These are phyloP conservation scores for Sebastes wilsoni DNA, from an alignment of 2,797 vertebrate species.

Conservation along the genomic window DNA sequence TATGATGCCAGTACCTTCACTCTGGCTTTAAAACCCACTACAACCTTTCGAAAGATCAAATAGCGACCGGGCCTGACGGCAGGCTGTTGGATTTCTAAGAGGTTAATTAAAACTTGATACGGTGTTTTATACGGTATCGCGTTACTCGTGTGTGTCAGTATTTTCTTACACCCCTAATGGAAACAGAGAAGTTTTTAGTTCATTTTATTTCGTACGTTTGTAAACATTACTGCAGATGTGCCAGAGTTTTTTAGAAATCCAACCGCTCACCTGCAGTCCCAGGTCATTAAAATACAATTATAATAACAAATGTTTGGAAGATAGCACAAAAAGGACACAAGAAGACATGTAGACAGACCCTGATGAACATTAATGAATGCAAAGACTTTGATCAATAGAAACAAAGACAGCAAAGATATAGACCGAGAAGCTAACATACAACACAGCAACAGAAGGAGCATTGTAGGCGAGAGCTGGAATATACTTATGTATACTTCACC, in stretches of 20 bases:
- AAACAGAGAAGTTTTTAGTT: background rate
- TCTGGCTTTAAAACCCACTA: too few relatives aligned
- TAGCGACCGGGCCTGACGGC: too few relatives aligned
- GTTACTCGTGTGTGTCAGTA: fast-evolving
- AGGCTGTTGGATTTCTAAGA: fast-evolving
- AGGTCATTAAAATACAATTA: background rate
- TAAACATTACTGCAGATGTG: background rate
- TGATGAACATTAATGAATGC: background rate
- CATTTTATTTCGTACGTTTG: background rate
- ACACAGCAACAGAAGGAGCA: background rate
- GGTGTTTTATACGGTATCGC: too few relatives aligned
- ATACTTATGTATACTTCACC: background rate
- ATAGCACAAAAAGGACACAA: background rate
- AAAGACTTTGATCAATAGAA: background rate
- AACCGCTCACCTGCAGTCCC: background rate
- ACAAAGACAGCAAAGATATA: background rate
- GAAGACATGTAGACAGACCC: background rate
- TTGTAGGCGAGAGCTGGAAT: background rate
- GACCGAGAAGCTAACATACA: background rate
- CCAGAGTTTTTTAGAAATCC: background rate
- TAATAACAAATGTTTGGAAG: background rate
- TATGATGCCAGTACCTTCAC: too few relatives aligned
- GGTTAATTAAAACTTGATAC: too few relatives aligned
- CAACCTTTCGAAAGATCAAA: too few relatives aligned
- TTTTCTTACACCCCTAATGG: too few relatives aligned